Evolutionary conservation across 2,797 vertebrate genomes (phyloP).

Genomic region (Hybognathus amarus): DNA sequence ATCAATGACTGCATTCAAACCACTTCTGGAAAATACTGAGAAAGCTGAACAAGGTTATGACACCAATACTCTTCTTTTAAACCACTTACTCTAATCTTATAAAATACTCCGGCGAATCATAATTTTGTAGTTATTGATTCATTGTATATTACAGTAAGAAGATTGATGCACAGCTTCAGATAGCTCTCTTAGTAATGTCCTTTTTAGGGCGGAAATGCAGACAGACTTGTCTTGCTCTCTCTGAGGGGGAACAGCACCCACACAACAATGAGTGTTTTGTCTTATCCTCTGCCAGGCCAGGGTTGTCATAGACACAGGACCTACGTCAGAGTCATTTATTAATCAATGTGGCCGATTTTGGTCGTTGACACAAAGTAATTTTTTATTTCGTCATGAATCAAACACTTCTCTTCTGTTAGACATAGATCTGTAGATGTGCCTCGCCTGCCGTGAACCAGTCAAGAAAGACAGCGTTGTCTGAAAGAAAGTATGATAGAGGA

Average conservation of each 20-base stretch:
- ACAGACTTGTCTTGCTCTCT: slow-evolving; percentile 50
- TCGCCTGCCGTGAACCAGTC: slow-evolving; percentile 38
- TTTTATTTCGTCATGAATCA: slow-evolving; percentile 57
- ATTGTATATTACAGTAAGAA: slow-evolving; percentile 29
- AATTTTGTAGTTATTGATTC: slow-evolving; percentile 34
- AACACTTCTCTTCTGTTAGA: slow-evolving; percentile 55
- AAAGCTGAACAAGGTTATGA: slow-evolving; percentile 22
- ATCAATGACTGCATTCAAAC: slow-evolving; percentile 11
- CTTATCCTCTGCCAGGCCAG: slow-evolving; percentile 59
- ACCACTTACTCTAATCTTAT: slow-evolving; percentile 32
- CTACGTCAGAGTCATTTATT: slow-evolving; percentile 58
- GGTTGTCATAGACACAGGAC: slow-evolving; percentile 65
- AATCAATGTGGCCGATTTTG: slow-evolving; percentile 57
- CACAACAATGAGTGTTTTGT: slow-evolving; percentile 61
- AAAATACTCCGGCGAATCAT: slow-evolving; percentile 24
- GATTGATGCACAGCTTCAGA: slow-evolving; percentile 23
- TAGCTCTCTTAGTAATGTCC: slow-evolving; percentile 14
- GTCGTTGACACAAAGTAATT: slow-evolving; percentile 58
- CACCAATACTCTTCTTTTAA: slow-evolving; percentile 24
- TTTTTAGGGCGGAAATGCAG: slow-evolving; percentile 42
- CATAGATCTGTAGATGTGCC: slow-evolving; percentile 42
- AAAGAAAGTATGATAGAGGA: slow-evolving; percentile 15
- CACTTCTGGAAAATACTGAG: background rate
- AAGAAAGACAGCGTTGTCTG: slow-evolving; percentile 53
- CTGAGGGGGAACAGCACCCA: slow-evolving; percentile 49